Base-by-base conservation (phyloP, 2,888 invertebrate genomes). In the Scaptomyza reducta region DNA sequence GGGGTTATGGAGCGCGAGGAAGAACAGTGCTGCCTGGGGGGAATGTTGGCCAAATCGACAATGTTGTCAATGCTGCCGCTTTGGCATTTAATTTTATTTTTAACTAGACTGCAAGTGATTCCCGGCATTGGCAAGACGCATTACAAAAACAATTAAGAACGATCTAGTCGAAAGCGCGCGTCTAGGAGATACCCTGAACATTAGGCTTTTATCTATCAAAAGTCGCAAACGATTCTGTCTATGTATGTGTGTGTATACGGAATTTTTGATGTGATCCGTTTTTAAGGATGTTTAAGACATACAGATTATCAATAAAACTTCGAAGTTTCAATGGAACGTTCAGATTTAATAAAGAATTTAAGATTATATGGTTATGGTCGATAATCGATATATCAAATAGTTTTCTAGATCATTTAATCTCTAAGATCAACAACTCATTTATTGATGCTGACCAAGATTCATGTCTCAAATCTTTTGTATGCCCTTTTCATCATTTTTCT, bases 31-130 rank as follows among this genome's bases (percentile, higher is more conserved):
- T 29, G 53, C 38, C 22, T 10, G 38, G 16, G 44, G 53, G 66
- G 67, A 55, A 50, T 65, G 56, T 66, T 68, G 65, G 70, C 75
- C 87, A 76, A 81, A 83, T 86, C 84, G 84, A 83, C 82, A 86
- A 82, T 86, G 75, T 86, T 79, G 86, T 86, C 81, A 82, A 82
- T 86, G 81, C 73, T 73, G 79, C 71, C 61, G 74, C 76, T 76
- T 71, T 84, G 87, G 87, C 81, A 83, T 83, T 83, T 83, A 78
- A 80, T 87, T 82, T 82, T 87, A 82, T 82, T 82, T 87, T 84
- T 76, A 75, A 80, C 87, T 84, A 81, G 85, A 81, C 75, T 72
- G 68, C 59, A 80, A 72, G 70, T 67, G 67, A 68, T 78, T 67
- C 68, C 66, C 67, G 61, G 63, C 87, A 72, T 67, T 65, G 69